These are phyloP conservation scores for Hyposoter dolosus DNA, from an alignment of 2,888 invertebrate genomes.

Conservation along the genomic window DNA sequence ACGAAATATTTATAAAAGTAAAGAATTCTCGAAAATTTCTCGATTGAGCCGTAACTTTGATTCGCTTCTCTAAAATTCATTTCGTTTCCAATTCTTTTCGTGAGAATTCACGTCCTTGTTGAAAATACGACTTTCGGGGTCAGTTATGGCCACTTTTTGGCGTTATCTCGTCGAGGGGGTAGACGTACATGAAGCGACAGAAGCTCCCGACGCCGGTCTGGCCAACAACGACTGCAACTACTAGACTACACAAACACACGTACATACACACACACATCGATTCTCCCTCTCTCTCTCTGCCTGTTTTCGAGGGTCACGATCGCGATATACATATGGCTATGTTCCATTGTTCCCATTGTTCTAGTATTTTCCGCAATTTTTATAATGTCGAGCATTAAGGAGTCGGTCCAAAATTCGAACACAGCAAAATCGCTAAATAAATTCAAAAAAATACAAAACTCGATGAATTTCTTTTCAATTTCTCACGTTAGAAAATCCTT, in stretches of 20 bases:
- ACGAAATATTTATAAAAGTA: too few species aligned
- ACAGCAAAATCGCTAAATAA: neutral
- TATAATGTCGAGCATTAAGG: too few species aligned
- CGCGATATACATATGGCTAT: neutral
- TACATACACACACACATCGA: constrained; percentile 1
- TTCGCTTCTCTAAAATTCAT: neutral
- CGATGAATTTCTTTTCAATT: too few species aligned
- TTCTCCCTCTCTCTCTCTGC: constrained; percentile 35
- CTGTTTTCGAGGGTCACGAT: constrained; percentile 29
- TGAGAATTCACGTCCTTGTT: neutral
- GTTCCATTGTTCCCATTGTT: neutral
- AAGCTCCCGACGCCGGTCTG: constrained; percentile 61
- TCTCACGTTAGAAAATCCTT: too few species aligned
- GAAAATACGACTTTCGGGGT: constrained; percentile 34
- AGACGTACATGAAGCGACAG: neutral
- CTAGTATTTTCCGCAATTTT: neutral
- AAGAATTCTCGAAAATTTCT: too few species aligned
- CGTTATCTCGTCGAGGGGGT: constrained; percentile 35
- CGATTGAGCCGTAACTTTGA: neutral
- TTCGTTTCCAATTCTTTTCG: neutral
- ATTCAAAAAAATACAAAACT: too few species aligned
- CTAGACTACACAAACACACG: constrained; percentile 30
- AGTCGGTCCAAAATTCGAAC: neutral
- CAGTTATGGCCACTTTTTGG: constrained; percentile 44
- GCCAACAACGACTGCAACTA: constrained; percentile 62